phyloP scores from a whole-genome alignment of 1,140 invertebrate species.

The Rhagoletis zephyria region DNA sequence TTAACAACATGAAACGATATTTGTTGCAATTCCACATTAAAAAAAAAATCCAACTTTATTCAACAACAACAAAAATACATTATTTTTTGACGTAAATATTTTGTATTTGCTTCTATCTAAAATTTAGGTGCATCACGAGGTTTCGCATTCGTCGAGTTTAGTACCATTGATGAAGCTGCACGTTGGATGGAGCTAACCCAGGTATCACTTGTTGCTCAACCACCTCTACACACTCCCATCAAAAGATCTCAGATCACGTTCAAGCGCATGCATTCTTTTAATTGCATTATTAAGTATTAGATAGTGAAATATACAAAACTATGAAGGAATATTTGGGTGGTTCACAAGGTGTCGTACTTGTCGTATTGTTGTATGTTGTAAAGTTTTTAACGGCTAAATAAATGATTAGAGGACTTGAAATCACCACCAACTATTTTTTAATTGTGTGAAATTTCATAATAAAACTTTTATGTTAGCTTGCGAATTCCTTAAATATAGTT shows the following conservation, averaged over 20 bases:
- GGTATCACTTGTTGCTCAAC: constrained; percentile 76
- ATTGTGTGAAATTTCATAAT: too few species aligned
- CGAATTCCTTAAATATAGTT: too few species aligned
- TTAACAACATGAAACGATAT: constrained; percentile 52
- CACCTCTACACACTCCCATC: constrained; percentile 36
- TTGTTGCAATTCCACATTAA: constrained; percentile 53
- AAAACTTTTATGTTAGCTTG: too few species aligned
- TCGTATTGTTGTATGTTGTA: too few species aligned
- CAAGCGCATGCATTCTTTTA: constrained; percentile 24
- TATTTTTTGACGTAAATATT: constrained; percentile 71
- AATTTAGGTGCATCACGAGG: constrained; percentile 88
- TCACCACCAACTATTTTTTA: too few species aligned
- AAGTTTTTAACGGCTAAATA: too few species aligned
- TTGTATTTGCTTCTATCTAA: constrained; percentile 75
- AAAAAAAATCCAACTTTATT: constrained; percentile 56
- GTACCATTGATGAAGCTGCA: constrained; percentile 88
- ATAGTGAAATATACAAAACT: too few species aligned
- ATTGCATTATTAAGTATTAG: background rate
- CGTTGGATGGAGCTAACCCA: constrained; percentile 95
- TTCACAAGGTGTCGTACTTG: too few species aligned
- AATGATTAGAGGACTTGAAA: too few species aligned
- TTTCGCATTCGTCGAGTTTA: constrained; percentile 97
- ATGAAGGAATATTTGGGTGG: too few species aligned
- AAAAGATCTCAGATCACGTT: constrained; percentile 44
- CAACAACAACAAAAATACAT: constrained; percentile 58